Percentiles rank a stretch among this genome's conserved stretches.
Evolutionary conservation across 2,113 vertebrate genomes (phyloP).

Genomic region (Casuarius casuarius): DNA sequence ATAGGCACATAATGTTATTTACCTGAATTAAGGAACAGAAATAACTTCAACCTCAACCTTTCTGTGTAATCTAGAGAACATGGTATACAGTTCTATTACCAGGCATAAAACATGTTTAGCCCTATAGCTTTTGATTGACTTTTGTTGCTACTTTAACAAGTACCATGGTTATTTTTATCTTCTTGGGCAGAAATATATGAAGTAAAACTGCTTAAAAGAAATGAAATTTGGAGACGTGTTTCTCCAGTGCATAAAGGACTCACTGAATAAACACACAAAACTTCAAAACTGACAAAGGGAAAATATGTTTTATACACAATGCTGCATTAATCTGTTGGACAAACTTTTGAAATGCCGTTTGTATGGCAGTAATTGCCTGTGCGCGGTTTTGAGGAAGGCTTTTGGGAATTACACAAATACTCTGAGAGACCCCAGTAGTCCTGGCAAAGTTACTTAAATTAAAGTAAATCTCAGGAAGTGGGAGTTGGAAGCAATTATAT

Average conservation of each 20-base stretch:
- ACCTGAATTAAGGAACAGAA: background rate
- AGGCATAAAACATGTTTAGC: background rate
- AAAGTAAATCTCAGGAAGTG: background rate
- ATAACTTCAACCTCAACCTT: background rate
- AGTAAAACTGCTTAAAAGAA: background rate
- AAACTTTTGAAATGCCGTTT: background rate
- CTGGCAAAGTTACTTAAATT: background rate
- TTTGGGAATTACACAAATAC: background rate
- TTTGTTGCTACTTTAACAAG: background rate
- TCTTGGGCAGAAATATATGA: background rate
- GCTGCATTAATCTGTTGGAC: background rate
- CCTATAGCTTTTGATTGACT: background rate
- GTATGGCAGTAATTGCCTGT: background rate
- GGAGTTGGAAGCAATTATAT: background rate
- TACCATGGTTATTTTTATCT: background rate
- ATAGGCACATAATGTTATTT: background rate
- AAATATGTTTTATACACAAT: background rate
- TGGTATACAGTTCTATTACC: background rate
- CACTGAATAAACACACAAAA: background rate
- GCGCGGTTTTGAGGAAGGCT: background rate
- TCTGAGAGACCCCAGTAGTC: background rate
- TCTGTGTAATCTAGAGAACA: background rate
- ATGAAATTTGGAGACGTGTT: background rate
- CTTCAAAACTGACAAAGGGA: background rate
- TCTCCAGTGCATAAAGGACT: background rate